Percentiles rank a stretch among this genome's conserved stretches.
These are phyloP conservation scores for Chionomys nivalis DNA, from an alignment of 2,113 vertebrate genomes.

Conservation along the genomic window DNA sequence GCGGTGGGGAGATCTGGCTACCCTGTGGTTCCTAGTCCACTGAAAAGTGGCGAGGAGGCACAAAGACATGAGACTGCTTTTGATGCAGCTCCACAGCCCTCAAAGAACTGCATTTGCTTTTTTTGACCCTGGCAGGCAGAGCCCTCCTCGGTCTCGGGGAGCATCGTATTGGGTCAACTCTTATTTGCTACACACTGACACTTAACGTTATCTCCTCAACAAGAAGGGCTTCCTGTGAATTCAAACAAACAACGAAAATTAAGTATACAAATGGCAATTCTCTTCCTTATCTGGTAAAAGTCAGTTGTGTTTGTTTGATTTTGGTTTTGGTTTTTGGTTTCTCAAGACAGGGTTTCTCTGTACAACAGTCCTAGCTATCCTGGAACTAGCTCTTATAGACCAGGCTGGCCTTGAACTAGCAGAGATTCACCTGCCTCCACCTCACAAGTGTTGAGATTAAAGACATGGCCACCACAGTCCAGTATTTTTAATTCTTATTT, in stretches of 20 bases:
- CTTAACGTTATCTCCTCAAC: neutral
- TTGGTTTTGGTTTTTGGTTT: no score
- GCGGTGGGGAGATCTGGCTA: neutral
- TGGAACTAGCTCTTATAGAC: no score
- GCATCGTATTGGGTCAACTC: neutral
- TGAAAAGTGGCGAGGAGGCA: neutral
- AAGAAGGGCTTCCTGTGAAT: neutral
- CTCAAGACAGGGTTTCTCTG: no score
- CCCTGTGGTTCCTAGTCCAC: neutral
- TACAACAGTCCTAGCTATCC: no score
- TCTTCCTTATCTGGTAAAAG: neutral
- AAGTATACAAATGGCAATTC: neutral
- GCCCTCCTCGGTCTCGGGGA: neutral
- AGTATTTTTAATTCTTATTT: slow-evolving; percentile 33
- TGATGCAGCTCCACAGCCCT: slow-evolving; percentile 29
- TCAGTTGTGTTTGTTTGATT: neutral
- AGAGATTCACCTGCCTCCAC: no score
- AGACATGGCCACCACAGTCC: no score
- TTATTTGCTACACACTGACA: neutral
- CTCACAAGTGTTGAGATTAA: no score
- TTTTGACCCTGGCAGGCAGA: neutral
- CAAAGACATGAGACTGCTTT: neutral
- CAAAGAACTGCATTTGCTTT: slow-evolving; percentile 23
- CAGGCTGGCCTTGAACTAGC: no score
- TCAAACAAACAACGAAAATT: neutral